phyloP scores from a whole-genome alignment of 2,888 invertebrate genomes.

The Synanthedon formicaeformis region DNA sequence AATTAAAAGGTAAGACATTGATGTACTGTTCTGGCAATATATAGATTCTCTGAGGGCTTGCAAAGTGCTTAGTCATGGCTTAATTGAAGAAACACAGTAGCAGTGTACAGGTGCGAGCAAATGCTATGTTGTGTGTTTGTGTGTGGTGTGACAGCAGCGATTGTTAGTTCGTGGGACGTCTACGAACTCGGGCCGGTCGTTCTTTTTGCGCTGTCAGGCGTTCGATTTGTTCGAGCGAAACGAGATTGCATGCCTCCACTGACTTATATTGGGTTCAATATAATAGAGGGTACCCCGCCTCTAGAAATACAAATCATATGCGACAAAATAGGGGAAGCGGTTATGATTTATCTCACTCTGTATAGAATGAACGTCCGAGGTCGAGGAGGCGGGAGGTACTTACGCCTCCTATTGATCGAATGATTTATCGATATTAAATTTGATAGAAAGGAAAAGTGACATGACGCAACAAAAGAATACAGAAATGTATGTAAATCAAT shows the following conservation, averaged over 20 bases:
- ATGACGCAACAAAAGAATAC: background rate
- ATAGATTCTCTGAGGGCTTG: no score
- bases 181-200: slow-evolving; percentile 38
- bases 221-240: slow-evolving; percentile 20
- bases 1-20: no score
- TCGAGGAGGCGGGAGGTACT: slow-evolving; percentile 24
- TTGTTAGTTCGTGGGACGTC: slow-evolving; percentile 36
- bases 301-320: slow-evolving; percentile 7
- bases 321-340: slow-evolving; percentile 12
- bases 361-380: background rate
- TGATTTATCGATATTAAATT: slow-evolving; percentile 45
- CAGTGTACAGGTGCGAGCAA: no score
- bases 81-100: no score
- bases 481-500: no score
- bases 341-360: slow-evolving; percentile 15
- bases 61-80: no score
- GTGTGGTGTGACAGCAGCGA: slow-evolving; percentile 19
- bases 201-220: slow-evolving; percentile 35
- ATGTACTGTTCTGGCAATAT: no score
- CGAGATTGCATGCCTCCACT: slow-evolving; percentile 14
- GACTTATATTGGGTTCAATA: slow-evolving; percentile 11
- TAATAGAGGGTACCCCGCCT: slow-evolving; percentile 14
- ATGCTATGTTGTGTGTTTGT: no score
- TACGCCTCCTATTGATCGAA: slow-evolving; percentile 26
- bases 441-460: slow-evolving; percentile 18